Percentiles rank a stretch among this genome's conserved stretches.
These are phyloP conservation scores for Subacronicta megacephala DNA, from an alignment of 2,888 invertebrate genomes.

Conservation along the genomic window DNA sequence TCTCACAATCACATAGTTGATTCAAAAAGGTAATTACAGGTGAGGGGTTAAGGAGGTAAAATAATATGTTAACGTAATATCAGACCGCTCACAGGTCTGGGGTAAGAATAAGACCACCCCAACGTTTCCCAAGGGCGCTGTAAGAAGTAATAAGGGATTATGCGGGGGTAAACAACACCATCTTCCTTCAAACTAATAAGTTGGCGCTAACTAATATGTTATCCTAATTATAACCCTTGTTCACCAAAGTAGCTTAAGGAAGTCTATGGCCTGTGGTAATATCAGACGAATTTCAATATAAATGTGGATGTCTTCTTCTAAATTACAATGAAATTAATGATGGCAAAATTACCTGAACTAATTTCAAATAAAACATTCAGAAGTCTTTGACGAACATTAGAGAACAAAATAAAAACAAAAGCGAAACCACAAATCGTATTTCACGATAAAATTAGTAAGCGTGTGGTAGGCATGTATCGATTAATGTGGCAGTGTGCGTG, in stretches of 20 bases:
- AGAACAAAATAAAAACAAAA: constrained; percentile 26
- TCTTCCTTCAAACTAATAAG: constrained; percentile 34
- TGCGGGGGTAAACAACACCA: constrained; percentile 32
- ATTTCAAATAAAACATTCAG: constrained; percentile 15
- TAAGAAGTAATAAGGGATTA: constrained; percentile 50
- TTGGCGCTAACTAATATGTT: constrained; percentile 17
- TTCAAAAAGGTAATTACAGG: constrained; percentile 20
- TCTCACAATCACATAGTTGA: constrained; percentile 28
- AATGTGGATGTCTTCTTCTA: background rate
- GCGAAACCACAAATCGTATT: constrained; percentile 48
- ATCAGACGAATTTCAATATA: background rate
- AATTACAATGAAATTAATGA: background rate
- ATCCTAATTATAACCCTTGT: constrained; percentile 10
- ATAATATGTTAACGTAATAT: constrained; percentile 39
- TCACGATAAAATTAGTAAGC: constrained; percentile 49
- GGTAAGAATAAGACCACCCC: constrained; percentile 37
- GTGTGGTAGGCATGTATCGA: constrained; percentile 36
- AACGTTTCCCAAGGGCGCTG: constrained; percentile 38
- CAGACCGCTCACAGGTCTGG: constrained; percentile 11
- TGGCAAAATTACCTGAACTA: background rate
- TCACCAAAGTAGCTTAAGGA: constrained; percentile 11
- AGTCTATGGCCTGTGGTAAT: background rate
- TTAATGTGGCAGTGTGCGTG: constrained; percentile 19
- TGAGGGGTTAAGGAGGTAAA: constrained; percentile 37
- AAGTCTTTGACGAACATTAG: constrained; percentile 8